Evolutionary conservation across 2,797 vertebrate species (phyloP).

Genomic region (Esox lucius): DNA sequence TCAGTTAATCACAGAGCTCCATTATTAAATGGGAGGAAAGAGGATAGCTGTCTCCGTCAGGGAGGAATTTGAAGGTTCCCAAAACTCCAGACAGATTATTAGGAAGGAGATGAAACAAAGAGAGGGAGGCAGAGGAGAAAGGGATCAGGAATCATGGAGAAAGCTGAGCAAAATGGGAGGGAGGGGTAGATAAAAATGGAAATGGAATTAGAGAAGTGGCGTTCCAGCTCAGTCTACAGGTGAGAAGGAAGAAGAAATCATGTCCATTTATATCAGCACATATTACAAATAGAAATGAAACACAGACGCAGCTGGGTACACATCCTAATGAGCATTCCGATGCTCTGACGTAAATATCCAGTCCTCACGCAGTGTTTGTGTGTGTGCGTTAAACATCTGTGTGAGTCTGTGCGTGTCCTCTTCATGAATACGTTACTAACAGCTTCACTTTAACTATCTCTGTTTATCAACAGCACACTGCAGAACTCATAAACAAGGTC

Average conservation of each 20-base stretch:
- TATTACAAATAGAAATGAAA: not conserved
- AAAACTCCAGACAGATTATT: not conserved
- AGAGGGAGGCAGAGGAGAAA: not conserved
- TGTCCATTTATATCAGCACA: not conserved
- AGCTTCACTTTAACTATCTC: not conserved
- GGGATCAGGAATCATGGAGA: not conserved
- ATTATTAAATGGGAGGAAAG: not conserved
- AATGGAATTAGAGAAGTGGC: too few relatives aligned
- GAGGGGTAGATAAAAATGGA: not conserved
- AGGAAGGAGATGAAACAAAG: not conserved
- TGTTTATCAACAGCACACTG: too few relatives aligned
- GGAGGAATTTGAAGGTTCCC: not conserved
- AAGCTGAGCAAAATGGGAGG: not conserved
- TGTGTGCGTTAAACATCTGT: not conserved
- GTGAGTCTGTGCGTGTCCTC: not conserved
- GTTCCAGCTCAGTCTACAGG: not conserved
- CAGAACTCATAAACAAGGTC: too few relatives aligned
- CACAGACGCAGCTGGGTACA: conserved; percentile 4
- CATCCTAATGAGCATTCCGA: conserved; percentile 11
- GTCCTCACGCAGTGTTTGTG: not conserved
- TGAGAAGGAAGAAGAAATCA: not conserved
- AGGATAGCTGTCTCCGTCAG: not conserved
- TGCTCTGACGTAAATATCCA: conserved; percentile 9
- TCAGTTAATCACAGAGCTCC: not conserved
- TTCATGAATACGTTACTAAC: not conserved